Conservation (phyloP, 2,113 vertebrate genomes). For the Phalacrocorax carbo region DNA sequence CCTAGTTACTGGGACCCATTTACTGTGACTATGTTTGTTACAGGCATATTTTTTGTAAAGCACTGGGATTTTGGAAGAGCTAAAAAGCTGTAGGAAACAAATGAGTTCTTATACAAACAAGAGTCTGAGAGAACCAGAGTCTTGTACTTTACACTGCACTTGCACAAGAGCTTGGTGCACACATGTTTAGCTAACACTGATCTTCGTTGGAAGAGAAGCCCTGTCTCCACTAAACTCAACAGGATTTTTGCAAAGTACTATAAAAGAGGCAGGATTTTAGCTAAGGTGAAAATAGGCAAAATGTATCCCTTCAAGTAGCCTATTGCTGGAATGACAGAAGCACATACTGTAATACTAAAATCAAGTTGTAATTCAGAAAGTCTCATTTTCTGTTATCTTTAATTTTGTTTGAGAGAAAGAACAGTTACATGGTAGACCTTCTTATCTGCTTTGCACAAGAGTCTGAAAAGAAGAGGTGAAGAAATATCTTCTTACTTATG, state of each 20-base stretch:
- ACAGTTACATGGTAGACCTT: background rate
- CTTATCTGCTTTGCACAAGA: background rate
- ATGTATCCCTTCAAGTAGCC: background rate
- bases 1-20: background rate
- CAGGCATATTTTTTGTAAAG: background rate
- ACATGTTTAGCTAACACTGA: background rate
- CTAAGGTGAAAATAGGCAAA: background rate
- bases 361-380: background rate
- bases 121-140: background rate
- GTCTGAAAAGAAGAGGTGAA: background rate
- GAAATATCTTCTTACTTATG: background rate
- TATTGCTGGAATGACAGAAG: background rate
- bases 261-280: background rate
- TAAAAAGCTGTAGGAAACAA: background rate
- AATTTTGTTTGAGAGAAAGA: background rate
- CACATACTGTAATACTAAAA: background rate
- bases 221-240: background rate
- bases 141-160: background rate
- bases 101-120: background rate
- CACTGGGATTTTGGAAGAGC: background rate
- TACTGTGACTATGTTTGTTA: background rate
- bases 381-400: background rate
- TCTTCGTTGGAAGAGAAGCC: background rate
- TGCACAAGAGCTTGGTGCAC: background rate
- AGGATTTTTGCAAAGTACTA: background rate